These are phyloP conservation scores for Drosophila cognata DNA, from an alignment of 2,888 invertebrate species.

Conservation along the genomic window DNA sequence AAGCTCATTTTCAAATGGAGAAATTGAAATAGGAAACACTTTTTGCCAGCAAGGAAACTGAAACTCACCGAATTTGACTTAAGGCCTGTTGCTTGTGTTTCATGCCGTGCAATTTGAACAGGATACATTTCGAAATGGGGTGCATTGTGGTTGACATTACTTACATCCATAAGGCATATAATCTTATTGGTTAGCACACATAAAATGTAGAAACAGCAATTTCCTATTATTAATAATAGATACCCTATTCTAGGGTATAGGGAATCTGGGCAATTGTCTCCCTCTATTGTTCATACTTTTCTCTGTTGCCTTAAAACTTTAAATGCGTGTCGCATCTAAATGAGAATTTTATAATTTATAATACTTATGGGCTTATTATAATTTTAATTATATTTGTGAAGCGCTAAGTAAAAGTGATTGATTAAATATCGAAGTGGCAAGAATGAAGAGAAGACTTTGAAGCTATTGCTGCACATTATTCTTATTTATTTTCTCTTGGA, in stretches of 20 bases:
- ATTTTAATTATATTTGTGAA: not conserved
- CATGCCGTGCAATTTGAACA: conserved; percentile 21
- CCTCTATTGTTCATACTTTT: not conserved
- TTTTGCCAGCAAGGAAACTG: conserved; percentile 45
- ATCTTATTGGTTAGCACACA: not conserved
- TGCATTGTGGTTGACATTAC: conserved; percentile 2
- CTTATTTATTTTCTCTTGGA: not conserved
- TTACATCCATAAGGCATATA: conserved; percentile 8
- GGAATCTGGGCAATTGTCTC: not conserved
- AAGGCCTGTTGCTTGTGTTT: conserved; percentile 16
- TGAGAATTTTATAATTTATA: not conserved
- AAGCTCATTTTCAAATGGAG: conserved; percentile 72
- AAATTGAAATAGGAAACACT: conserved; percentile 76
- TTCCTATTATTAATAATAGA: not conserved
- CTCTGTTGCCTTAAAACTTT: too few species aligned
- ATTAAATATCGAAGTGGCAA: not conserved
- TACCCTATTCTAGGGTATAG: not conserved
- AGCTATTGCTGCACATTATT: not conserved
- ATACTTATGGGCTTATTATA: not conserved
- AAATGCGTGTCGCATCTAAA: too few species aligned
- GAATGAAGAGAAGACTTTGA: not conserved
- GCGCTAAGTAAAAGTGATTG: not conserved
- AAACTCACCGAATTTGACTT: conserved; percentile 35
- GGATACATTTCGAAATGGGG: conserved; percentile 13
- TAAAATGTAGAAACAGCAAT: not conserved